phyloP scores from a whole-genome alignment of 2,113 vertebrate genomes.

The Tringa solitaria region DNA sequence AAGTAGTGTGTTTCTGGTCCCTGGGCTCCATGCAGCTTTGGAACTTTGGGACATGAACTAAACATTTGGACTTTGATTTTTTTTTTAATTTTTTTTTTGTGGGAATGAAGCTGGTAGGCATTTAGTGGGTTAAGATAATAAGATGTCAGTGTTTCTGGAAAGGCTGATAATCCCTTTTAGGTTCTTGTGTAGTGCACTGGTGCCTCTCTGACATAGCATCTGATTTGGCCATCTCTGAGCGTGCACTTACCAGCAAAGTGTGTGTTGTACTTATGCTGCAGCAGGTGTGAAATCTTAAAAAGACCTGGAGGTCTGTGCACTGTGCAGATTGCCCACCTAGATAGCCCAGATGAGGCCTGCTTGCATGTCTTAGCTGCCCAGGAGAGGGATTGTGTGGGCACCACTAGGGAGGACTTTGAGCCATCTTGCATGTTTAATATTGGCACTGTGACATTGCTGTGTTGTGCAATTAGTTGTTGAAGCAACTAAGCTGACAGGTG shows the following conservation, averaged over 20 bases:
- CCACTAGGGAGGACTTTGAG: not conserved
- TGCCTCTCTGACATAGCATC: not conserved
- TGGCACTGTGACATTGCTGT: not conserved
- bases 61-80: not conserved
- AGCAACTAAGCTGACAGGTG: not conserved
- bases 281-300: not conserved
- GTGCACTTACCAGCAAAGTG: not conserved
- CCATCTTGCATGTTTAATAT: not conserved
- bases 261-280: not conserved
- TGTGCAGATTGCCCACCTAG: not conserved
- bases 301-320: not conserved
- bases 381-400: not conserved
- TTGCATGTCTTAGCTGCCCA: not conserved
- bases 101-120: not conserved
- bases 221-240: not conserved
- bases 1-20: not conserved
- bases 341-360: not conserved
- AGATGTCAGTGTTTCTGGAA: not conserved
- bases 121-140: not conserved
- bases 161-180: not conserved
- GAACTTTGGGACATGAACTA: not conserved
- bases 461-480: not conserved
- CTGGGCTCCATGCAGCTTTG: not conserved
- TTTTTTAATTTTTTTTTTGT: not conserved
- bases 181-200: not conserved